Evolutionary conservation across 2,888 invertebrate genomes (phyloP), one percentile per base, ranked within the genome.

Genomic region (Xanthostigma xanthostigma): DNA sequence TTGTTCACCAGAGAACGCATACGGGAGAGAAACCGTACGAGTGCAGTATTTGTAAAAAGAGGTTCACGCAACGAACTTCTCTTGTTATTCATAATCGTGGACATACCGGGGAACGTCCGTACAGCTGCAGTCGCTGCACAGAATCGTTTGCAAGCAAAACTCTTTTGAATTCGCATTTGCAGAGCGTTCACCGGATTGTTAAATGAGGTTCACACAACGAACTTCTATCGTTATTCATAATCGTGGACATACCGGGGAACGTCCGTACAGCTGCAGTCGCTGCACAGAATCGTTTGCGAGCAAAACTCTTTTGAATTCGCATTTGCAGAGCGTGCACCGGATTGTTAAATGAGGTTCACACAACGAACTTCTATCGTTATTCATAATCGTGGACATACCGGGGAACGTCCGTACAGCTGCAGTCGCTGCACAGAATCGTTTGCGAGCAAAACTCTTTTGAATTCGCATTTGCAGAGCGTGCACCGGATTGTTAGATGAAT

Each of bases 41-140:
- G 14, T 51, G 51, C 41, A n/a, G 13, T 12, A n/a, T 36, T 9
- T 50, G 50, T 36, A 47, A 38, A 6, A 56, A 54, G 38, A 49
- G 53, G 2, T 56, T 54, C 42, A 51, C 54, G 1, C 55, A 55
- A 41, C 49, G 53, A 6, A 53, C 51, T 36, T 52, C 52, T 41
- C 48, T 56, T 46, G 51, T 53, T 4, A 49, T 54, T 35, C 56
- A 56, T 45, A 49, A 48, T 3, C 46, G 53, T 10, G 49, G 49
- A 9, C 55, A 54, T 43, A 54, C 59, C 6, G 62, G 62, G 3
- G 62, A 63, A 48, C 55, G 60, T 49, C 63, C 63, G 4, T 62
- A 58, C 45, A 37, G 46, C 8, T 54, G 54, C 48, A 36, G 44
- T 37, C 38, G 45, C 12, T 54, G 54, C 41, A 17, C 45, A 42